Conservation (phyloP, 2,113 vertebrate species). For the Sorex araneus region DNA sequence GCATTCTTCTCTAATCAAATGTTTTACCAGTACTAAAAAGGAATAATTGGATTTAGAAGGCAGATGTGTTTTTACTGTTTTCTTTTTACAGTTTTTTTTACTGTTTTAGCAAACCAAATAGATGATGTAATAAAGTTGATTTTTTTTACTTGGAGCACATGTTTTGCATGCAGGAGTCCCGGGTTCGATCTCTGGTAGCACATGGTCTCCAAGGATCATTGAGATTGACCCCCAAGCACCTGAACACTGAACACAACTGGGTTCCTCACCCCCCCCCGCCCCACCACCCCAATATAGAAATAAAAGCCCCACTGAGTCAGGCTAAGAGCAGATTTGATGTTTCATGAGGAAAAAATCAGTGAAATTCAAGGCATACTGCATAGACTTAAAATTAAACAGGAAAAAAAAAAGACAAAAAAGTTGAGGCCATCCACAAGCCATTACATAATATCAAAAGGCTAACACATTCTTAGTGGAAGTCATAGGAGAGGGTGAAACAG, state of each 20-base stretch:
- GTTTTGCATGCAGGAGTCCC: too few species aligned
- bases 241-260: too few species aligned
- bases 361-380: not conserved
- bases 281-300: not conserved
- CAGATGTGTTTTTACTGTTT: not conserved
- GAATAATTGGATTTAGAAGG: not conserved
- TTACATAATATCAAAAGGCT: not conserved
- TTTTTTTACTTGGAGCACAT: too few species aligned
- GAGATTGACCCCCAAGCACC: too few species aligned
- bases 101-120: not conserved
- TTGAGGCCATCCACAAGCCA: not conserved
- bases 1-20: not conserved
- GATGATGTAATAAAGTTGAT: conserved; percentile 11
- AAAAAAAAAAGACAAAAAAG: not conserved
- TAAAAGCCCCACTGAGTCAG: not conserved
- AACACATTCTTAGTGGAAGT: not conserved
- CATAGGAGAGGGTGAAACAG: not conserved
- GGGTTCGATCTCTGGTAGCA: too few species aligned
- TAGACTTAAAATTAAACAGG: conserved; percentile 45
- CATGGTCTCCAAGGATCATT: too few species aligned
- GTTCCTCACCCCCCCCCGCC: too few species aligned
- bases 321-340: not conserved
- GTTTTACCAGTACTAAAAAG: not conserved
- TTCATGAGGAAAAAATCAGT: not conserved
- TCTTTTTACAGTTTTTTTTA: too few species aligned